Evolutionary conservation across 2,797 vertebrate genomes (phyloP).

Genomic region (Pipistrellus pipistrellus): DNA sequence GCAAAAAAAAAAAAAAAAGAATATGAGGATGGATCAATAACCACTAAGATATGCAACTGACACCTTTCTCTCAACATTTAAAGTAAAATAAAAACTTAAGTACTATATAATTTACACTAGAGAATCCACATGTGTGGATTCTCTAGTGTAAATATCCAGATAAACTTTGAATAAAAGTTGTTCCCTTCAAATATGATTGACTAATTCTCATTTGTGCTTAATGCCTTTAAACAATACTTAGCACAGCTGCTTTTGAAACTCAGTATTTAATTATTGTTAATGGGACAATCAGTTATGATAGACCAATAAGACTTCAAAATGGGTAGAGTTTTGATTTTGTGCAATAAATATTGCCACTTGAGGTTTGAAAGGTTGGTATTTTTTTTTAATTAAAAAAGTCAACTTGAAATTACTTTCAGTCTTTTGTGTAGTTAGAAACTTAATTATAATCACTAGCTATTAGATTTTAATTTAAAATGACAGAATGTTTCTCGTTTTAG

Average conservation of each 20-base stretch:
- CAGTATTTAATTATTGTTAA: background rate
- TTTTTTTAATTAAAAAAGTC: background rate
- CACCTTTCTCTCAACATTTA: background rate
- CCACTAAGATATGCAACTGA: background rate
- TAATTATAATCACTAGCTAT: slow-evolving; percentile 61
- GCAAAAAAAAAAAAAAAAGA: background rate
- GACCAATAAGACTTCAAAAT: slow-evolving; percentile 43
- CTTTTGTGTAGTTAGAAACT: slow-evolving; percentile 25
- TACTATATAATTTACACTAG: no score
- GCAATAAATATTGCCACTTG: slow-evolving; percentile 34
- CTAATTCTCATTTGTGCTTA: slow-evolving; percentile 42
- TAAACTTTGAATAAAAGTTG: slow-evolving; percentile 2
- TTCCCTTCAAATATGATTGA: background rate
- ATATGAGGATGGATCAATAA: background rate
- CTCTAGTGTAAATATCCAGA: background rate
- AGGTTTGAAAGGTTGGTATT: background rate
- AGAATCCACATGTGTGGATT: background rate
- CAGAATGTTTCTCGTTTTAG: slow-evolving; percentile 66
- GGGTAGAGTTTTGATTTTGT: background rate
- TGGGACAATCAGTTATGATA: background rate
- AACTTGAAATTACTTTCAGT: slow-evolving; percentile 22
- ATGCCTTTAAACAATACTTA: slow-evolving; percentile 32
- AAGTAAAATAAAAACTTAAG: background rate
- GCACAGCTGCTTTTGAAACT: background rate
- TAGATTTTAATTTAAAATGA: slow-evolving; percentile 67